Conservation (phyloP, 2,888 invertebrate genomes). For the Lithophane leautieri region DNA sequence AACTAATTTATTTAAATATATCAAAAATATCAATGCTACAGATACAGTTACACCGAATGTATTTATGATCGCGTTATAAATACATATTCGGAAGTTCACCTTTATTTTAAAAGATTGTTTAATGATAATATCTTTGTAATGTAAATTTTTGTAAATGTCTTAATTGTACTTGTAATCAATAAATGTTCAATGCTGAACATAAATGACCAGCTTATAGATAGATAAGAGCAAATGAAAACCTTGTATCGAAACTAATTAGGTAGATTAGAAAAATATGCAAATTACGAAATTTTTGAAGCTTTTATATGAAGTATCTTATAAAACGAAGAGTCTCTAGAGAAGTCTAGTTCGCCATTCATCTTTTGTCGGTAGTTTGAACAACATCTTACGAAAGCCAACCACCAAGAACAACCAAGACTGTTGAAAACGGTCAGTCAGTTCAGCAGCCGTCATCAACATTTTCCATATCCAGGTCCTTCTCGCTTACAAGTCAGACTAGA, state of each 20-base stretch:
- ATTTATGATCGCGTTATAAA: neutral
- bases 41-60: neutral
- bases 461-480: neutral
- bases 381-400: neutral
- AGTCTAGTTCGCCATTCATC: neutral
- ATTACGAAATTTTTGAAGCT: neutral
- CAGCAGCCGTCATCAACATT: neutral
- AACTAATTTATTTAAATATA: conserved; percentile 1
- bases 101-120: neutral
- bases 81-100: conserved; percentile 1
- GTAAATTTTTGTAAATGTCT: neutral
- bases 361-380: neutral
- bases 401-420: conserved; percentile 3
- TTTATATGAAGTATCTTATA: neutral
- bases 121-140: neutral
- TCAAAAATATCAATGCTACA: conserved; percentile 10
- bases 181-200: conserved; percentile 9
- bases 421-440: conserved; percentile 8
- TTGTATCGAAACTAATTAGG: neutral
- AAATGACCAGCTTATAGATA: neutral
- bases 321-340: neutral
- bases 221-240: neutral
- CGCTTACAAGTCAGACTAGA: conserved; percentile 15
- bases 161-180: neutral
- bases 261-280: neutral